Evolutionary conservation across 2,888 invertebrate species (phyloP).

Genomic region (Lithophane socia): DNA sequence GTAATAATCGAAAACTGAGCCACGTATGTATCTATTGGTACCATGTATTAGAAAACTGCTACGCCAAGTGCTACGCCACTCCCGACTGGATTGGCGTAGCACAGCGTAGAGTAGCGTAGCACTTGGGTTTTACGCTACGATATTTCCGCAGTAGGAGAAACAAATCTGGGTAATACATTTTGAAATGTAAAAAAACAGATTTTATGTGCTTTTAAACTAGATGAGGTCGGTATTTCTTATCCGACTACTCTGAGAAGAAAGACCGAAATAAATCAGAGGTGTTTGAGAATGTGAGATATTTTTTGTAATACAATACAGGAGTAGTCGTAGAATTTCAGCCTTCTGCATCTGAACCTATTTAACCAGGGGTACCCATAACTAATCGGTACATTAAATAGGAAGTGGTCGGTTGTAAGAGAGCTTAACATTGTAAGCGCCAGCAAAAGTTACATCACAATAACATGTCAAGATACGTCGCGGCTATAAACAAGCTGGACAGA

Average conservation of each 20-base stretch:
- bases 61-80: conserved; percentile 1
- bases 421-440: conserved; percentile 31
- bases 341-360: not conserved
- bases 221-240: not conserved
- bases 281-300: not conserved
- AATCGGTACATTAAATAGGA: not conserved
- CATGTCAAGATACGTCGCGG: conserved; percentile 3
- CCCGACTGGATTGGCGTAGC: conserved; percentile 7
- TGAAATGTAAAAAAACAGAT: not conserved
- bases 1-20: conserved; percentile 11
- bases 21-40: not conserved
- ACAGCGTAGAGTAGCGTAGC: conserved; percentile 13
- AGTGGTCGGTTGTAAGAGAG: not conserved
- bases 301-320: not conserved
- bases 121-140: not conserved
- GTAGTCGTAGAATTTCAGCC: not conserved
- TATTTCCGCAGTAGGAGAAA: not conserved
- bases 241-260: not conserved
- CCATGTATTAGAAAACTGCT: not conserved
- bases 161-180: not conserved
- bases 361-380: too few species aligned
- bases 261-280: not conserved
- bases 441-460: conserved; percentile 40
- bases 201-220: not conserved
- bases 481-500: conserved; percentile 26